phyloP scores from a whole-genome alignment of 2,797 vertebrate species.

The Argentina silus region DNA sequence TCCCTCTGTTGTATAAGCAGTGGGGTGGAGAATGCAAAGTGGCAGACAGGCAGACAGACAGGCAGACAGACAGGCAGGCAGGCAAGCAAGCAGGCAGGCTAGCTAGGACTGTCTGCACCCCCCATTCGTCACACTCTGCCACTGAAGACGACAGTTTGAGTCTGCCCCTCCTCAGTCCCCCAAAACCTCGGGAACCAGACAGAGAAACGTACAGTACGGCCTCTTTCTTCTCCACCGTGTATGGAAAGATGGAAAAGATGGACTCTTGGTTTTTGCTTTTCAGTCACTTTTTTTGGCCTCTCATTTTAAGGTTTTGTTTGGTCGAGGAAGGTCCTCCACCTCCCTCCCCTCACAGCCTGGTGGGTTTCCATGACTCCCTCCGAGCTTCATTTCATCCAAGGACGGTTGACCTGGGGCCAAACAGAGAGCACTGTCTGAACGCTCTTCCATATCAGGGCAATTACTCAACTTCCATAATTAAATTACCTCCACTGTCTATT shows the following conservation, averaged over 20 bases:
- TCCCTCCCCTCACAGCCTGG: conserved; percentile 24
- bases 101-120: background rate
- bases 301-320: no score
- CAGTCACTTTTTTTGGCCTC: no score
- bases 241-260: no score
- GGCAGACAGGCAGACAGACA: background rate
- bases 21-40: conserved; percentile 1
- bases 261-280: no score
- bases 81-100: background rate
- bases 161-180: background rate
- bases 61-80: background rate
- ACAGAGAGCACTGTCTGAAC: conserved; percentile 39
- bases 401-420: conserved; percentile 54
- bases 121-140: background rate
- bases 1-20: conserved; percentile 36
- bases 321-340: no score
- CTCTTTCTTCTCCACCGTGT: no score
- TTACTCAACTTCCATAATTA: conserved; percentile 73
- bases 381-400: conserved; percentile 63
- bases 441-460: conserved; percentile 68
- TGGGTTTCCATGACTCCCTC: conserved; percentile 46
- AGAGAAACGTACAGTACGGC: no score
- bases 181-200: no score
- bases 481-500: conserved; percentile 56
- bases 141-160: background rate